Base-by-base conservation (phyloP, 1,140 invertebrate species). In the Nasonia vitripennis region DNA sequence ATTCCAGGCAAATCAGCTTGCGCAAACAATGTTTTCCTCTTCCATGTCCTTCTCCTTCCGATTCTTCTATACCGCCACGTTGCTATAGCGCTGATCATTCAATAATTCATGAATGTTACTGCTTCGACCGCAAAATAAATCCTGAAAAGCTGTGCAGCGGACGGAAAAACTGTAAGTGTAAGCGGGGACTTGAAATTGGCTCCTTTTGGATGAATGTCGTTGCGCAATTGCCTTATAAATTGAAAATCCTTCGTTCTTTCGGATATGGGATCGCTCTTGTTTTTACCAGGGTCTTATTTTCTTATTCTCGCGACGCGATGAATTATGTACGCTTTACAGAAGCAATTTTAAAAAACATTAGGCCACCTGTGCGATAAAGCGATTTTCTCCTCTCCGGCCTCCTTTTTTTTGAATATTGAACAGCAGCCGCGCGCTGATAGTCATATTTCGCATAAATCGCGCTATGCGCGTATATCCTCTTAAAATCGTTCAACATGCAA, bases 41-140 rank as follows among this genome's bases (percentile, higher is more conserved):
- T 71, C 27, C 14, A 31, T 62, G n/a, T n/a, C 55, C 55, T 51
- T 17, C 12, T 17, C 48, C 2, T 51, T 51, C 1, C 48, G 12
- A 51, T 51, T 51, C 48, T 51, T 51, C 14, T 51, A 27, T 2
- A 51, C 48, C 5, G 1, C 14, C 3, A 45, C 48, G 12, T 17
- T 6, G 67, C 70, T 71, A 71, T n/a, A n/a, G 70, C 10, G 0
- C 23, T 11, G 70, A 71, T 34, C 14, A 71, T 71, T 71, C 70
- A 71, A 71, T 71, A 71, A 71, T 71, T 71, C 70, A 71, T 71
- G 70, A 71, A 71, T 31, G 31, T 71, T 71, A 71, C 31, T 6
- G 70, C 70, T 71, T 71, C 9, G 27, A 0, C 23, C 6, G 55
- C 55, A 71, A 71, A 71, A 71, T 71, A 71, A 71, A 34, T 71